Percentiles rank a stretch among this genome's conserved stretches.
Conservation (phyloP, 2,797 vertebrate species). For the Spondyliosoma cantharus region DNA sequence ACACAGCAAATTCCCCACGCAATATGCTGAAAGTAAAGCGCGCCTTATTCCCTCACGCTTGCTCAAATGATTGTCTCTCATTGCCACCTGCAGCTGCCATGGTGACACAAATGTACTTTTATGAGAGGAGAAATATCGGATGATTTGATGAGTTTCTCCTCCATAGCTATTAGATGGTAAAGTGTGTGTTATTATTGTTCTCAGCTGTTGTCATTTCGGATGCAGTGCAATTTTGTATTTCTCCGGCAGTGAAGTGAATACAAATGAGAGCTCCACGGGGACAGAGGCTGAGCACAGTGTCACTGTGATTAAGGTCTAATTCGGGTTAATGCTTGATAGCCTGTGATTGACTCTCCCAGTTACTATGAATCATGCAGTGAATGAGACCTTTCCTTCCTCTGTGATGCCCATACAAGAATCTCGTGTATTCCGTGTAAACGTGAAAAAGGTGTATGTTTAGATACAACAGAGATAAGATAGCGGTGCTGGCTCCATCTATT, state of each 20-base stretch:
- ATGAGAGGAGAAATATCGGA: conserved; percentile 32
- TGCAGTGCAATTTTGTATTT: background rate
- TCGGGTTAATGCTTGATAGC: conserved; percentile 1
- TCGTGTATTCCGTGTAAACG: background rate
- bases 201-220: background rate
- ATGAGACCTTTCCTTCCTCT: background rate
- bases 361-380: background rate
- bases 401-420: background rate
- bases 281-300: background rate
- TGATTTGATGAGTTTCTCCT: conserved; percentile 40
- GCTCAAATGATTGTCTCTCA: conserved; percentile 39
- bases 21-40: conserved; percentile 43
- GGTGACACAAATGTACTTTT: conserved; percentile 47
- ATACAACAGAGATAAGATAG: background rate
- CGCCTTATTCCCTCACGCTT: conserved; percentile 34
- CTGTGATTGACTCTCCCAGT: background rate
- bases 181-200: background rate
- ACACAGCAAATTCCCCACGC: conserved; percentile 48
- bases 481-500: background rate
- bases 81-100: conserved; percentile 60
- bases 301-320: background rate
- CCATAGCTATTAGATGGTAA: background rate
- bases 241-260: background rate
- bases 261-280: background rate
- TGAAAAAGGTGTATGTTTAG: too few relatives aligned